Base-by-base conservation (phyloP, 2,888 invertebrate species). In the Cephonodes hylas region DNA sequence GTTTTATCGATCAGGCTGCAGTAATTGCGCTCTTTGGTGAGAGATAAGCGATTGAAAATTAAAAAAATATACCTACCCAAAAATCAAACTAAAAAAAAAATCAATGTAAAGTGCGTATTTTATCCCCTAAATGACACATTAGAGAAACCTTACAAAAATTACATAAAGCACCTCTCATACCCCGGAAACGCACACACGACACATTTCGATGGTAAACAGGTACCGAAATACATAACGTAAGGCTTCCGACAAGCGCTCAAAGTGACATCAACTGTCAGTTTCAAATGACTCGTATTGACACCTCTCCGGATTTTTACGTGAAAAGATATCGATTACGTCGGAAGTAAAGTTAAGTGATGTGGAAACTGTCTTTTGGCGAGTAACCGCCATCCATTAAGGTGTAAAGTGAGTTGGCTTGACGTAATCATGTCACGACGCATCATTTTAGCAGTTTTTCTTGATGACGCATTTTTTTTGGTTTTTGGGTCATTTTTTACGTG, bases 261-360 rank as follows among this genome's bases (percentile, higher is more conserved):
- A 60, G 67, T 73, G 67, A 73, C 73, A 64, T 63, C 48, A 63
- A 42, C 56, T 63, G 59, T 59, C 59, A 63, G 56, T 59, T 59
- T 44, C 56, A 59, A 63, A 63, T 63, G 59, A 57, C 59, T 60
- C 63, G 63, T 59, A 44, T 63, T 68, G 71, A 68, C 73, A 71
- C 81, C 80, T 83, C 71, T 75, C 78, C 77, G 76, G 86, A 86
- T 86, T 89, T 88, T 88, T 81, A 76, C 78, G 80, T 81, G 74
- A 81, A 85, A 84, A 85, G 85, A 89, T 90, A 91, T 89, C 91
- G 84, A 85, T 90, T 89, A 82, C 89, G 80, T 73, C 86, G 91
- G 91, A 91, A 91, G 85, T 88, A 77, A 77, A 77, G 84, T 77
- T 85, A 88, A 91, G 87, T 87, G 90, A 85, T 64, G 87, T 80